Conservation (phyloP, 2,113 vertebrate species). For the Aphelocoma coerulescens region DNA sequence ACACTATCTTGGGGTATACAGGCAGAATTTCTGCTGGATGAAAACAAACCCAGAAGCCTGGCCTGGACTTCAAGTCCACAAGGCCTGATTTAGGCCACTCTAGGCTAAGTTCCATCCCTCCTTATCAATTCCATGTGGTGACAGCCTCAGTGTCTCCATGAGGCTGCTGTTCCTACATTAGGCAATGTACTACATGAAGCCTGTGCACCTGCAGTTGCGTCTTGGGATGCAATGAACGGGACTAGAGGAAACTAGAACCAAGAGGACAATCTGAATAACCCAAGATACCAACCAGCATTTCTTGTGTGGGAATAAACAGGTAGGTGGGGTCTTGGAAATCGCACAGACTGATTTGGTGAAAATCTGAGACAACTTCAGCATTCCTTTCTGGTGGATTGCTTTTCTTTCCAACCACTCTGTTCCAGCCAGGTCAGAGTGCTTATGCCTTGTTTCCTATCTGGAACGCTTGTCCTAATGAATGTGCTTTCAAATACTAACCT, state of each 20-base stretch:
- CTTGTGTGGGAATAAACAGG: background rate
- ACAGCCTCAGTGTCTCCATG: background rate
- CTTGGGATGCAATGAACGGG: rapidly evolving
- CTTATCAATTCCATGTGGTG: rapidly evolving
- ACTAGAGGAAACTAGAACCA: background rate
- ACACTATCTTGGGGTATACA: background rate
- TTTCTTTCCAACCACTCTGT: background rate
- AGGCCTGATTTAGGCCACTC: background rate
- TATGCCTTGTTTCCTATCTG: background rate
- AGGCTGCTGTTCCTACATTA: background rate
- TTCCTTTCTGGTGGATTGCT: background rate
- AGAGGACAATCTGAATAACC: background rate
- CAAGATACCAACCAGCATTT: background rate
- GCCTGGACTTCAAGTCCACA: background rate
- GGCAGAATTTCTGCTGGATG: background rate
- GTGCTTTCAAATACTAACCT: background rate
- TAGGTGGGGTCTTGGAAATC: background rate
- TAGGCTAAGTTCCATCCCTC: background rate
- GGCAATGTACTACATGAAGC: rapidly evolving
- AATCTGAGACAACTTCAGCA: background rate
- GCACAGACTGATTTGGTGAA: background rate
- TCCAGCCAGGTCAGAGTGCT: background rate
- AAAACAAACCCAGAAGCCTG: background rate
- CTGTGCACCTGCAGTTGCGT: rapidly evolving
- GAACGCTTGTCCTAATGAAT: background rate